Conservation (phyloP, 2,797 vertebrate genomes). For the Discoglossus pictus region DNA sequence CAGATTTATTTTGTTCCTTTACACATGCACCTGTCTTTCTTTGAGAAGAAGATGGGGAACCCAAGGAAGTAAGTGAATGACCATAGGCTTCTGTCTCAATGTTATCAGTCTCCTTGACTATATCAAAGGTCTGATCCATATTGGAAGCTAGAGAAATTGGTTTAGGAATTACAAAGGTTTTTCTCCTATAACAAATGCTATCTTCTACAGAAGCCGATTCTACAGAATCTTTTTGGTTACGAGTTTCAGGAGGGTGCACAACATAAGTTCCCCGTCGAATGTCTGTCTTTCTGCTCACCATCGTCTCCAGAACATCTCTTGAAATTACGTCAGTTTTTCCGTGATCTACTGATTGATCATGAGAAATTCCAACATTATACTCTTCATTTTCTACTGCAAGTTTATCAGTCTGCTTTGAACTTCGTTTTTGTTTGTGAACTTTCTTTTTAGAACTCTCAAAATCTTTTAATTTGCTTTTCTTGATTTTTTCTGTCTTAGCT, state of each 20-base stretch:
- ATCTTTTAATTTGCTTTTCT: constrained; percentile 14
- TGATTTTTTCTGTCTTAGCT: constrained; percentile 15
- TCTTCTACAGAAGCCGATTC: not conserved
- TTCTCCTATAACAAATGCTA: constrained; percentile 6
- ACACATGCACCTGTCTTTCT: not conserved
- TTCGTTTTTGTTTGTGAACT: not conserved
- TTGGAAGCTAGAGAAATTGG: not conserved
- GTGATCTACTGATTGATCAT: not conserved
- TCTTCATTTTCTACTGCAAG: not conserved
- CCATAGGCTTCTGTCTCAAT: too few relatives aligned
- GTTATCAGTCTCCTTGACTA: not conserved
- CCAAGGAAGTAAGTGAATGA: not conserved
- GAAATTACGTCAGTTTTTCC: not conserved
- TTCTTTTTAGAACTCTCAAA: constrained; percentile 20
- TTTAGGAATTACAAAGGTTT: constrained; percentile 19
- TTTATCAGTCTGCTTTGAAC: not conserved
- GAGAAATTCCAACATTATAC: not conserved
- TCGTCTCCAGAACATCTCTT: not conserved
- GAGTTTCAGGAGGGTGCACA: not conserved
- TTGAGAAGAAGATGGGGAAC: not conserved
- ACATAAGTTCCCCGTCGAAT: constrained; percentile 23
- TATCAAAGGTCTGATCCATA: not conserved
- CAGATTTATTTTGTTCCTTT: not conserved
- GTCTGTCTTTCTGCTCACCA: not conserved
- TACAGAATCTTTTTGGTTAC: too few relatives aligned